phyloP scores from a whole-genome alignment of 2,888 invertebrate genomes.

The Caenorhabditis zanzibari region DNA sequence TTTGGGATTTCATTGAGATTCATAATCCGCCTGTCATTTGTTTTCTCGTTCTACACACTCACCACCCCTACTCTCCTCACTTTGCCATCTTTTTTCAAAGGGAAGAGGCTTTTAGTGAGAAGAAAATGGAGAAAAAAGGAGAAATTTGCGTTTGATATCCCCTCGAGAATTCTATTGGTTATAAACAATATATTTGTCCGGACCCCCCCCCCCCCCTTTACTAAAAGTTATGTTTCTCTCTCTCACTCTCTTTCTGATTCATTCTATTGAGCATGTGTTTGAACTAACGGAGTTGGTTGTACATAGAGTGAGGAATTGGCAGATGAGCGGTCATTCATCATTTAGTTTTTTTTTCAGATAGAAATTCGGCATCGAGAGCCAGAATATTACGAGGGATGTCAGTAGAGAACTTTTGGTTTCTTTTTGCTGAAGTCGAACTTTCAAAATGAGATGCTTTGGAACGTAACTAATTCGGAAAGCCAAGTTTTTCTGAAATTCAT shows the following conservation, averaged over 20 bases:
- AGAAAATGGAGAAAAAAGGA: conserved; percentile 29
- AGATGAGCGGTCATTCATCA: conserved; percentile 6
- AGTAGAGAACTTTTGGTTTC: no score
- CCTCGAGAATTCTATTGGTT: conserved; percentile 41
- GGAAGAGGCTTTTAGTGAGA: conserved; percentile 30
- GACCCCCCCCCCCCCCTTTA: neutral
- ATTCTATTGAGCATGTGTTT: conserved; percentile 28
- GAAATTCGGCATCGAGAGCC: no score
- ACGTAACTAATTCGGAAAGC: no score
- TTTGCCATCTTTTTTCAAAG: neutral
- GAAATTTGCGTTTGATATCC: conserved; percentile 45
- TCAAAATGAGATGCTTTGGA: no score
- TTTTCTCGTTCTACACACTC: conserved; percentile 7
- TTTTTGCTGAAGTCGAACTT: no score
- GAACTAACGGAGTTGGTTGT: conserved; percentile 1
- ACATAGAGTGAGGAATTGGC: neutral
- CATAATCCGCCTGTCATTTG: conserved; percentile 43
- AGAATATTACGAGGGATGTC: neutral
- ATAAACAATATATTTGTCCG: conserved; percentile 46
- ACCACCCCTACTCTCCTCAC: neutral
- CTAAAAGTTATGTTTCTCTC: conserved; percentile 7
- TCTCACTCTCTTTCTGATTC: no score
- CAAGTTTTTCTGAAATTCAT: no score
- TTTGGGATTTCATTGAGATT: conserved; percentile 37
- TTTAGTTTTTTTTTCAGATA: neutral